phyloP scores from a whole-genome alignment of 2,888 invertebrate species.

The Apodemia zela region DNA sequence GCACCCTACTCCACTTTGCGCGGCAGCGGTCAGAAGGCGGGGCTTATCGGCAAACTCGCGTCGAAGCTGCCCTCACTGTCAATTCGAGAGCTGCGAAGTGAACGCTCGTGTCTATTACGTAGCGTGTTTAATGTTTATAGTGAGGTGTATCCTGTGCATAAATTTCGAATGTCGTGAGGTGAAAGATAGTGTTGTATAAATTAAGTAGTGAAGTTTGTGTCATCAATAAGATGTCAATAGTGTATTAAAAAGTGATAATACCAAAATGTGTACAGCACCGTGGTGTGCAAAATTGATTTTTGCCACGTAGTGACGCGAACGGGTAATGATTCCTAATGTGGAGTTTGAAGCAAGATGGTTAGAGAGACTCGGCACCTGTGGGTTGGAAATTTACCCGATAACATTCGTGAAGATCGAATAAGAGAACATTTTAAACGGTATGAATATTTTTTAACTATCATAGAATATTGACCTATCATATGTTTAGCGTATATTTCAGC shows the following conservation, averaged over 20 bases:
- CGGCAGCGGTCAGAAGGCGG: slow-evolving; percentile 81
- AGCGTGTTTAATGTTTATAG: slow-evolving; percentile 64
- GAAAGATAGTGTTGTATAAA: slow-evolving; percentile 67
- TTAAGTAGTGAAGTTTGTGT: slow-evolving; percentile 63
- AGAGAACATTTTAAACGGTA: slow-evolving; percentile 99
- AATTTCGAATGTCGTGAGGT: slow-evolving; percentile 77
- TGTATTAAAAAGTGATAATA: slow-evolving; percentile 62
- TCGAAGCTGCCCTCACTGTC: slow-evolving; percentile 77
- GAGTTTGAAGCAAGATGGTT: slow-evolving; percentile 99
- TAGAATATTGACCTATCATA: slow-evolving; percentile 7
- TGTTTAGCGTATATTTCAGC: slow-evolving; percentile 20
- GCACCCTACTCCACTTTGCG: slow-evolving; percentile 76
- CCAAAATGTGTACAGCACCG: slow-evolving; percentile 77
- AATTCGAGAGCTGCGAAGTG: slow-evolving; percentile 78
- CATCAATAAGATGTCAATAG: slow-evolving; percentile 62
- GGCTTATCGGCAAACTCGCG: slow-evolving; percentile 80
- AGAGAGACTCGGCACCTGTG: slow-evolving; percentile 99
- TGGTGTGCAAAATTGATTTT: slow-evolving; percentile 79
- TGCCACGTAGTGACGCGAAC: slow-evolving; percentile 82
- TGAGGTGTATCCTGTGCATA: slow-evolving; percentile 76
- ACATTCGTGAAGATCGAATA: slow-evolving; percentile 98
- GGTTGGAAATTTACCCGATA: slow-evolving; percentile 99
- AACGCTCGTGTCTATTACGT: slow-evolving; percentile 77
- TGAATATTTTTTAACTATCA: slow-evolving; percentile 39
- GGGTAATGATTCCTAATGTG: slow-evolving; percentile 91